Conservation (phyloP, 2,113 vertebrate genomes). For the Pseudonaja textilis region DNA sequence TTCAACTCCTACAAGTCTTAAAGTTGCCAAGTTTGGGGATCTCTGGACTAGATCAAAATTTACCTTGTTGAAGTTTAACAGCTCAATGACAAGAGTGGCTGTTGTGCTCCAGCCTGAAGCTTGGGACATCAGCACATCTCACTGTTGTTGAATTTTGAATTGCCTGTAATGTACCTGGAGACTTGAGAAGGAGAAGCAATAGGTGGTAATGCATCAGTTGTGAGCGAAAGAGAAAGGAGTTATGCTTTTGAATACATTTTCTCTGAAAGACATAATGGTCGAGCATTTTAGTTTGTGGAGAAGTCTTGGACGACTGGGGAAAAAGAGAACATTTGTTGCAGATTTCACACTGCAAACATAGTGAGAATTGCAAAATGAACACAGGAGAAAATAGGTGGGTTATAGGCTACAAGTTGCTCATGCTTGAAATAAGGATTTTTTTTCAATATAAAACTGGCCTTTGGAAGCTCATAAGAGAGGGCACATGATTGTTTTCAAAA, state of each 20-base stretch:
- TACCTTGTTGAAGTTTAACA: background rate
- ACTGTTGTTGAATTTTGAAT: background rate
- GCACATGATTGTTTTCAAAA: background rate
- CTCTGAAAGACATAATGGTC: background rate
- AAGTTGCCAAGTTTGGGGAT: too few relatives aligned
- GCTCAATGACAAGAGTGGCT: background rate
- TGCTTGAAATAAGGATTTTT: background rate
- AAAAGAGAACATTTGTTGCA: background rate
- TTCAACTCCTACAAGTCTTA: too few relatives aligned
- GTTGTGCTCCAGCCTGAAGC: background rate
- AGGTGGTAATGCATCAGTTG: background rate
- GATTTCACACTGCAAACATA: background rate
- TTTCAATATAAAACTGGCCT: background rate
- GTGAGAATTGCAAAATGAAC: background rate
- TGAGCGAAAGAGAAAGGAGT: background rate
- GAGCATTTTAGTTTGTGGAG: background rate
- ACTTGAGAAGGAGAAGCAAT: background rate
- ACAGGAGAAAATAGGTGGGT: background rate
- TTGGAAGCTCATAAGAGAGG: background rate
- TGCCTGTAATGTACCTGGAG: background rate
- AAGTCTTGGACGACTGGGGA: background rate
- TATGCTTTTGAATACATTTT: background rate
- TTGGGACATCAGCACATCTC: background rate
- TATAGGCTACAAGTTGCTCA: background rate
- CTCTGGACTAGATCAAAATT: too few relatives aligned